Base-by-base conservation (phyloP, 1,140 invertebrate genomes). In the Drosophila setifemur region DNA sequence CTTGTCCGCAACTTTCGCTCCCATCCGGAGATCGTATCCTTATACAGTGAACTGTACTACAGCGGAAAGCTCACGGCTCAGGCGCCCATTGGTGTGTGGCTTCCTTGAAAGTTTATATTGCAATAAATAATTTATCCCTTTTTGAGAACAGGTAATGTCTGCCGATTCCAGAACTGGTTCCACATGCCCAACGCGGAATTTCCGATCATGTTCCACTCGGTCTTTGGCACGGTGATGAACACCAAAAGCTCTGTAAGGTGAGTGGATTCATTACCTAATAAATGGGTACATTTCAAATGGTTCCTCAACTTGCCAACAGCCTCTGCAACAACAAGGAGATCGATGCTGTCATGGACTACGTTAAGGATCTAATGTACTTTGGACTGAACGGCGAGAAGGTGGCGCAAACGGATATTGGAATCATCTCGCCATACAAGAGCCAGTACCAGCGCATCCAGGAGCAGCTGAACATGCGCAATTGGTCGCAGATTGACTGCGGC, bases 341-440 rank as follows among this genome's bases (percentile, higher is more conserved):
- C 0, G 77, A 91, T 60, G 90, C 92, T 39, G 90, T 95, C 3
- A 70, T 93, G 48, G 68, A 91, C 14, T 95, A 94, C 70, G 89
- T 93, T 0, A 69, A 89, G 25, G 87, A 91, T 44, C 89, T 92
- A 1, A 72, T 92, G 9, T 70, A 73, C n/a, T 86, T 90, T 7
- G 60, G 92, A 49, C 45, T 89, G 4, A 77, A 90, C 29, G 73
- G 90, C 0, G 91, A 92, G 45, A 89, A 87, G 12, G 90, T 96
- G 7, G 40, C 47, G 1, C 87, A 91, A 35, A 89, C 92, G 19
- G 93, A 97, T 64, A 96, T 98, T 49, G 96, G 96, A 0, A 92
- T 98, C 16, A 94, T 98, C 42, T 95, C 96, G 3, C 97, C 97
- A 0, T 98, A 97, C 87, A 92, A 92, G 60, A 92, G 93, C 72